These are phyloP conservation scores for Mayetiola destructor DNA, from an alignment of 2,888 invertebrate genomes.

Conservation along the genomic window DNA sequence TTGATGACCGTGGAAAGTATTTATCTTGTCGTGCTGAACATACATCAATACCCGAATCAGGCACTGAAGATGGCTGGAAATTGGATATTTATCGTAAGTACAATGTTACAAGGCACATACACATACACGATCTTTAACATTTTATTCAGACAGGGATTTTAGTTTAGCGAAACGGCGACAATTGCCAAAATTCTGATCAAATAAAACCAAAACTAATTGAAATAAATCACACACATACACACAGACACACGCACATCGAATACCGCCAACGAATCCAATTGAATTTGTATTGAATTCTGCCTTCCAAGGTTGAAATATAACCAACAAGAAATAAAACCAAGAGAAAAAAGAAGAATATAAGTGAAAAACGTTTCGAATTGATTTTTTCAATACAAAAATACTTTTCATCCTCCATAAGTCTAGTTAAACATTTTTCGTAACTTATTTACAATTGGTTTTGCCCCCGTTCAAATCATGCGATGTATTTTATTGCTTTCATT, in stretches of 20 bases:
- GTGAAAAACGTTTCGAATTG: too few relatives aligned
- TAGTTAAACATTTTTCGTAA: not conserved
- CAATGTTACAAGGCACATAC: too few relatives aligned
- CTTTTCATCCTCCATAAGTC: not conserved
- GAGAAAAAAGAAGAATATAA: too few relatives aligned
- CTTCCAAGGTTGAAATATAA: too few relatives aligned
- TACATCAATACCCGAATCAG: conserved; percentile 54
- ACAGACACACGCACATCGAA: not conserved
- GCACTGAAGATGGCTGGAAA: conserved; percentile 65
- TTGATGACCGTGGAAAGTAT: conserved; percentile 64
- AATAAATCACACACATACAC: too few relatives aligned
- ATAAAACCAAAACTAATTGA: not conserved
- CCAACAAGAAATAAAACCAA: too few relatives aligned
- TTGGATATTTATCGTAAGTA: conserved; percentile 74
- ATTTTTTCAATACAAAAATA: not conserved
- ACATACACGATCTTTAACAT: too few relatives aligned
- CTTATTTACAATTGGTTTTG: not conserved
- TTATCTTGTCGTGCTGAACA: conserved; percentile 68
- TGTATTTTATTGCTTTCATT: conserved; percentile 4
- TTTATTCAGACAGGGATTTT: not conserved
- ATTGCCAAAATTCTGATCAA: too few relatives aligned
- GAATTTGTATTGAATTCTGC: too few relatives aligned
- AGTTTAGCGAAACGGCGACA: not conserved
- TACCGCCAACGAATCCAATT: too few relatives aligned
- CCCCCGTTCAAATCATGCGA: not conserved